Conservation (phyloP, 2,797 vertebrate species). For the Neosilurus hyrtlii region DNA sequence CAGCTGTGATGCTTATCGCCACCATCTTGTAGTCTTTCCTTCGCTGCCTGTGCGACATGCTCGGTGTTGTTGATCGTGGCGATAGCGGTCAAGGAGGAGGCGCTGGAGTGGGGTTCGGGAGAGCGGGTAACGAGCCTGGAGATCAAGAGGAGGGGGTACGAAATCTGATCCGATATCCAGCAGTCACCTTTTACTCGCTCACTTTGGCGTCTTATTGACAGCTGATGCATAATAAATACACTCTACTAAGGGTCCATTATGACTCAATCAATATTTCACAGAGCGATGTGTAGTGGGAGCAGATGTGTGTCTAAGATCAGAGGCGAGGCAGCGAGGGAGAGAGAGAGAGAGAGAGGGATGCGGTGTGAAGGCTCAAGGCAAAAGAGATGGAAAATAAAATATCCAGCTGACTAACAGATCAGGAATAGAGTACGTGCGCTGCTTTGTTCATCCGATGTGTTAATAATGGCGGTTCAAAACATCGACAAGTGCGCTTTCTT, state of each 20-base stretch:
- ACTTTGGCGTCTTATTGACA: slow-evolving; percentile 80
- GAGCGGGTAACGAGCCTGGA: neutral
- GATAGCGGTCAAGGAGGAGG: slow-evolving; percentile 51
- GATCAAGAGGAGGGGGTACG: slow-evolving; percentile 41
- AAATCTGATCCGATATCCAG: slow-evolving; percentile 77
- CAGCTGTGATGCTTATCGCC: slow-evolving; percentile 61
- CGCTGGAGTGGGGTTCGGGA: slow-evolving; percentile 36
- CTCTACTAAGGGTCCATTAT: slow-evolving; percentile 86
- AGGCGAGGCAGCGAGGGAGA: slow-evolving; percentile 21
- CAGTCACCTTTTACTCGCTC: slow-evolving; percentile 81
- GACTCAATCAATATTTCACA: slow-evolving; percentile 79
- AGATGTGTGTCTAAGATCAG: slow-evolving; percentile 68
- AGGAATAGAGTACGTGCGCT: neutral
- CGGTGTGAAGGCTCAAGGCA: neutral
- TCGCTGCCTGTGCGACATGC: slow-evolving; percentile 61
- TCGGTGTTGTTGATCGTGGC: slow-evolving; percentile 63
- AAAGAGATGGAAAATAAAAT: slow-evolving; percentile 10
- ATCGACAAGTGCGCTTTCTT: neutral
- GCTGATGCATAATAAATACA: slow-evolving; percentile 87
- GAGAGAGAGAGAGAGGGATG: slow-evolving; percentile 14
- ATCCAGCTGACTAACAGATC: slow-evolving; percentile 17
- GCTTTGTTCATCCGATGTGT: neutral
- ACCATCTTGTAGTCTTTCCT: slow-evolving; percentile 64
- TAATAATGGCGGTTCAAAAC: slow-evolving; percentile 8
- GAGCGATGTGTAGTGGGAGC: slow-evolving; percentile 62